Evolutionary conservation across 2,888 invertebrate species (phyloP), one percentile per base, ranked within the genome.

Genomic region (Drosophila affinis): DNA sequence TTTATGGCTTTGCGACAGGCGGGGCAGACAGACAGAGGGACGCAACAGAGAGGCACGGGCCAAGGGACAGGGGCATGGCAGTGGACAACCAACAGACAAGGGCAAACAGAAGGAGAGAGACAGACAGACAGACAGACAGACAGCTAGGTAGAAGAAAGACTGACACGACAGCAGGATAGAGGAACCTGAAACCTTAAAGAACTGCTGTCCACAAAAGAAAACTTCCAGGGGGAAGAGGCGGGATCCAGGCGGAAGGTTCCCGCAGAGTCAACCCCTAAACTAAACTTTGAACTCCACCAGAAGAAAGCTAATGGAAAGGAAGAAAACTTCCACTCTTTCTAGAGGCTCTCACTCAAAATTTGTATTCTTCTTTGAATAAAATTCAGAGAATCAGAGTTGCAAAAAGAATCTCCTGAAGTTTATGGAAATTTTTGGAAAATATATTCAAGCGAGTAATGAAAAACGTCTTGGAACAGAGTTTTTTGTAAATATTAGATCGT

Each of bases 1-100:
- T 84, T 88, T 84, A 84, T 84, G 81, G 72, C 77, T 77, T 72
- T 76, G 77, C 77, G 76, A 67, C 76, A 64, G 61, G 57, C 63
- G 68, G 56, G 21, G 52, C 47, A 56, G 48, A 34, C 62, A 49
- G 53, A 46, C 49, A 60, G 62, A 60, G 62, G 45, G 59, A 47
- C 61, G 57, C 58, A 54, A 24, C 47, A 47, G 54, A 52, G 58
- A 62, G 78, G 62, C 60, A 60, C 3, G 21, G 44, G 60, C 21
- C 32, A 47, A 5, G 12, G 14, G 39, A 44, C 58, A 44, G 21
- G 57, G 29, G 44, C 53, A 27, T 9, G 14, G 5, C 3, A 17
- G 32, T 52, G 53, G 34, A 51, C 34, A 17, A 17, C 55, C 55
- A 46, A 57, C 61, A 61, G 61, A 61, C 61, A 61, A 61, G 61